phyloP scores from a whole-genome alignment of 2,797 vertebrate genomes.

The Lepidocolaptes lacrymiger region DNA sequence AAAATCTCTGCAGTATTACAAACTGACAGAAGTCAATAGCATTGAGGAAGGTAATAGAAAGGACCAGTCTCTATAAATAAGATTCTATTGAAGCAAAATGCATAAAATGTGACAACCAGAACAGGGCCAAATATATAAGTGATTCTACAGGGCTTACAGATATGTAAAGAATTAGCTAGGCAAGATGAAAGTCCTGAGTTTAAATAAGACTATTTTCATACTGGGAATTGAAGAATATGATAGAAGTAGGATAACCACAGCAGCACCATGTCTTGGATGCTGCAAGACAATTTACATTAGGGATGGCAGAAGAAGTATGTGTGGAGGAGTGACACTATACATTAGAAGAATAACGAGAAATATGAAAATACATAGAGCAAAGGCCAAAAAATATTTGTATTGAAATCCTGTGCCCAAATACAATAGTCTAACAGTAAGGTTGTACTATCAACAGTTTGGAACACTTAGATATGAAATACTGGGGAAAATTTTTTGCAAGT shows the following conservation, averaged over 20 bases:
- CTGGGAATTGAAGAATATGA: background rate
- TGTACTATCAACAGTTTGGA: background rate
- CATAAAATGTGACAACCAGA: background rate
- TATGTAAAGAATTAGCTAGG: background rate
- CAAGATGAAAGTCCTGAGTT: background rate
- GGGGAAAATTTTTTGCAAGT: background rate
- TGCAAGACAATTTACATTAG: background rate
- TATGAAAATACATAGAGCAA: background rate
- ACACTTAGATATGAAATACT: background rate
- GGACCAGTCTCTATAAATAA: background rate
- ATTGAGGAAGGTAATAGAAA: background rate
- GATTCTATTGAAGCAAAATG: background rate
- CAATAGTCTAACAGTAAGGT: background rate
- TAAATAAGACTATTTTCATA: background rate
- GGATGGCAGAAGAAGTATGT: background rate
- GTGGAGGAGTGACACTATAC: background rate
- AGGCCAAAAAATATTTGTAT: background rate
- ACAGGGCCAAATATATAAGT: background rate
- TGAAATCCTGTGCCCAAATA: background rate
- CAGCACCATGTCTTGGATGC: background rate
- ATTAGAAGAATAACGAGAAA: background rate
- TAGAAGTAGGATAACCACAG: background rate
- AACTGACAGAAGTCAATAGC: background rate
- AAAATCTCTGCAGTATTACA: background rate
- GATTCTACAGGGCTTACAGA: background rate